Evolutionary conservation across 2,888 invertebrate genomes (phyloP), one percentile per base, ranked within the genome.

Genomic region (Allophyes oxyacanthae): DNA sequence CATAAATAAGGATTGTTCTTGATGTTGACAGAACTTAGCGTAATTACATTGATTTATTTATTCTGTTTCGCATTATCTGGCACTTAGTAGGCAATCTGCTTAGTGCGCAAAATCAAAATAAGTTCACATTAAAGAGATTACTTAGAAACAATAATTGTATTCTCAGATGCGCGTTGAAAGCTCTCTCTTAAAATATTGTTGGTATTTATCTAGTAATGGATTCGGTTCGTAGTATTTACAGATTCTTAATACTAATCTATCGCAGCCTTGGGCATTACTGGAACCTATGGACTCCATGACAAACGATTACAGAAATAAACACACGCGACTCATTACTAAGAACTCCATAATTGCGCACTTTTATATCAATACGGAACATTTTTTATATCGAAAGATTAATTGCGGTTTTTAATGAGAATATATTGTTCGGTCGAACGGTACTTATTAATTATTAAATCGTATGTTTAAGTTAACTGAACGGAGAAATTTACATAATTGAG

Each of bases 401-500:
- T 46, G 36, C 37, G 11, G 30, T 46, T 54, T 48, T 49, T 59
- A 52, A 55, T 58, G 38, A 50, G 45, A 57, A 38, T 25, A 36
- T 49, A 56, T 66, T 69, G 34, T 69, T 64, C 34, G 28, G 4
- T 36, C n/a, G n/a, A 57, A 57, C 57, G 49, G 64, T 46, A 53
- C 34, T 50, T 32, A n/a, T n/a, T n/a, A 46, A 64, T 58, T 44
- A 64, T 64, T 43, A 43, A 64, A 40, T 40, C 53, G 45, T 64
- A 46, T 69, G 48, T 53, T 64, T 37, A 45, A 53, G 38, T 69
- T 36, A 44, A 46, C 45, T 57, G 20, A 56, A 52, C 45, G 42
- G 25, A 36, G 51, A 45, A 26, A 58, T 67, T 64, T 50, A 48
- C 50, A 67, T 70, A 70, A 64, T 70, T 64, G 50, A 11, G 14